Percentiles rank a stretch among this genome's conserved stretches.
These are phyloP conservation scores for Hydractinia symbiolongicarpus DNA, from an alignment of 30 jellyfish, hydroid and myxozoan species.

Conservation along the genomic window DNA sequence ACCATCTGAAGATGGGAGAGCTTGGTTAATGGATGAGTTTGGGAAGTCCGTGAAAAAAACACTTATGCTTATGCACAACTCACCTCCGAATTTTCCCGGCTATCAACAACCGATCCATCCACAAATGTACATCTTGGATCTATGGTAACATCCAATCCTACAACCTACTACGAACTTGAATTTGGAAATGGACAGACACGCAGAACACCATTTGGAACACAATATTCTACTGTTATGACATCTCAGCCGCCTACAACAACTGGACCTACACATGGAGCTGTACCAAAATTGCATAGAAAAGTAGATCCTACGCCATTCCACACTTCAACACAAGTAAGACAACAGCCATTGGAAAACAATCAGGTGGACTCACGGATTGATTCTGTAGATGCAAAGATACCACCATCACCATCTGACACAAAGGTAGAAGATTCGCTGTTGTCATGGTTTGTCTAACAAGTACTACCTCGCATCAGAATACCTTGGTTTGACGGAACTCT, in stretches of 20 bases:
- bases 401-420: neutral
- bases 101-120: neutral
- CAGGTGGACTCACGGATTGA: conserved; percentile 1
- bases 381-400: neutral
- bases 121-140: too few species aligned
- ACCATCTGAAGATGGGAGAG: neutral
- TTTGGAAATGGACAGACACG: too few species aligned
- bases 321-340: neutral
- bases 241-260: neutral
- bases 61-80: neutral
- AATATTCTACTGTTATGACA: too few species aligned
- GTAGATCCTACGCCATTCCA: neutral
- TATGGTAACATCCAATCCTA: too few species aligned
- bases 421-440: neutral
- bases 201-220: too few species aligned
- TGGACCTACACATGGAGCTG: neutral
- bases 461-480: neutral
- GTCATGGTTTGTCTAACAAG: conserved; percentile 8
- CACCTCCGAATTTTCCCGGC: conserved; percentile 2
- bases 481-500: conserved; percentile 5
- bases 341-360: neutral
- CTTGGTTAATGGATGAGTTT: conserved; percentile 5
- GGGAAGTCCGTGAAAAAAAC: neutral
- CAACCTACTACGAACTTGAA: too few species aligned
- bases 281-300: neutral